A percentile compares a stretch with the other conserved stretches of the same genome.
phyloP scores from a whole-genome alignment of 2,888 invertebrate genomes.

The Drosophila pegasa region DNA sequence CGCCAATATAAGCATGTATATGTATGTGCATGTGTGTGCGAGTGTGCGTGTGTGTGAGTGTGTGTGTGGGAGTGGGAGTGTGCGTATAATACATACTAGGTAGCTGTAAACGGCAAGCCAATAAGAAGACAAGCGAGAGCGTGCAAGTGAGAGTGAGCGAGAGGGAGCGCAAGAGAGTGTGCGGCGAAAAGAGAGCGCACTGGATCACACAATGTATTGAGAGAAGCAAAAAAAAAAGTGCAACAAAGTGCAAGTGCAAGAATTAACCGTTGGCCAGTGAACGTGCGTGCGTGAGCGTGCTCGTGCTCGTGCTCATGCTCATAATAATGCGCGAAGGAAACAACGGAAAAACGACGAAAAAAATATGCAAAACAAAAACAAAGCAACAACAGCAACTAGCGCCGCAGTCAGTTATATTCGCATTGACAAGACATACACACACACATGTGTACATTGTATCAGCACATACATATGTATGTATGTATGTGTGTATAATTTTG shows the following conservation, averaged over 20 bases:
- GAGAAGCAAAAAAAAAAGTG: conserved; percentile 25
- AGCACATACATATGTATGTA: background rate
- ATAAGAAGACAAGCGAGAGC: conserved; percentile 46
- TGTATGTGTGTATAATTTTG: conserved; percentile 33
- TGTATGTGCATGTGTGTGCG: background rate
- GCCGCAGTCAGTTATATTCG: conserved; percentile 39
- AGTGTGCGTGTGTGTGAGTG: background rate
- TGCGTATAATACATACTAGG: background rate
- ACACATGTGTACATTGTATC: conserved; percentile 8
- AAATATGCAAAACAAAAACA: conserved; percentile 12
- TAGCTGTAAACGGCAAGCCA: conserved; percentile 41
- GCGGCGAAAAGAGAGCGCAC: background rate
- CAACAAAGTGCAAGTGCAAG: conserved; percentile 62
- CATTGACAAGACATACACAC: conserved; percentile 6
- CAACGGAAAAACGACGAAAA: conserved; percentile 14
- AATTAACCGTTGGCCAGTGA: conserved; percentile 44
- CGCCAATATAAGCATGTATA: conserved; percentile 11
- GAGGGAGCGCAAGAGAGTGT: conserved; percentile 3
- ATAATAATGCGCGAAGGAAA: conserved; percentile 16
- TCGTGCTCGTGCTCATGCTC: conserved; percentile 11
- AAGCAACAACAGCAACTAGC: conserved; percentile 20
- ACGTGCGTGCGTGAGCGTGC: conserved; percentile 27
- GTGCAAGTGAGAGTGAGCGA: conserved; percentile 6
- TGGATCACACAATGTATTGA: conserved; percentile 13
- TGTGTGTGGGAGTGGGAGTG: background rate